Conservation (phyloP, 2,888 invertebrate species). For the Himalopsyche kuldschensis region DNA sequence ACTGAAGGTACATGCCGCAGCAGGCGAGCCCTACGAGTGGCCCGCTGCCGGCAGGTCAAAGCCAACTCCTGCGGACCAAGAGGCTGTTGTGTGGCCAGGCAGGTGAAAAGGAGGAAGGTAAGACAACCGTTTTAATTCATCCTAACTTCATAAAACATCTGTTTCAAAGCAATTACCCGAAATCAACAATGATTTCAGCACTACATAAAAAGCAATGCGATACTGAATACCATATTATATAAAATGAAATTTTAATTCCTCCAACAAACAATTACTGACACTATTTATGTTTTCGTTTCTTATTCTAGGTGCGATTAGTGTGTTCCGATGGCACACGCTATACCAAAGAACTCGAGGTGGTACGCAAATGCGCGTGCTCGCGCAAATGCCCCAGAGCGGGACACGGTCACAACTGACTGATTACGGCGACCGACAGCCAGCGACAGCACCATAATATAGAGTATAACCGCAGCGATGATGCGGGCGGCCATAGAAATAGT, state of each 20-base stretch:
- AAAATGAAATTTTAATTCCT: not conserved
- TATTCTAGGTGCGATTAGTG: conserved; percentile 77
- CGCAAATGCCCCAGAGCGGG: conserved; percentile 78
- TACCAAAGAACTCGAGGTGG: conserved; percentile 94
- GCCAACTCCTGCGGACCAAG: conserved; percentile 78
- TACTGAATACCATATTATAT: not conserved
- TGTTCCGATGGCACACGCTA: conserved; percentile 92
- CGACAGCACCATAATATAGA: not conserved
- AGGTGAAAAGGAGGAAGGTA: conserved; percentile 92
- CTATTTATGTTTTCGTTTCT: not conserved
- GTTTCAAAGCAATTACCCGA: too few species aligned
- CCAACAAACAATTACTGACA: not conserved
- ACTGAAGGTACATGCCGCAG: conserved; percentile 91
- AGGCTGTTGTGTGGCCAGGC: conserved; percentile 87
- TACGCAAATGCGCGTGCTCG: conserved; percentile 94
- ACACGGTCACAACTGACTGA: conserved; percentile 55
- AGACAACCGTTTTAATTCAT: conserved; percentile 31
- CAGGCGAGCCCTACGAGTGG: conserved; percentile 86
- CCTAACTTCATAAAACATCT: not conserved
- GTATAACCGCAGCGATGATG: not conserved
- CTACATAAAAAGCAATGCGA: too few species aligned
- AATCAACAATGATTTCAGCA: not conserved
- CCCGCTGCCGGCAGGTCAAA: conserved; percentile 80
- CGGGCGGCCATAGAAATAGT: not conserved
- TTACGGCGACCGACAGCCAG: conserved; percentile 34